These are phyloP conservation scores for Myotis daubentonii DNA, from an alignment of 2,797 vertebrate genomes.

Conservation along the genomic window DNA sequence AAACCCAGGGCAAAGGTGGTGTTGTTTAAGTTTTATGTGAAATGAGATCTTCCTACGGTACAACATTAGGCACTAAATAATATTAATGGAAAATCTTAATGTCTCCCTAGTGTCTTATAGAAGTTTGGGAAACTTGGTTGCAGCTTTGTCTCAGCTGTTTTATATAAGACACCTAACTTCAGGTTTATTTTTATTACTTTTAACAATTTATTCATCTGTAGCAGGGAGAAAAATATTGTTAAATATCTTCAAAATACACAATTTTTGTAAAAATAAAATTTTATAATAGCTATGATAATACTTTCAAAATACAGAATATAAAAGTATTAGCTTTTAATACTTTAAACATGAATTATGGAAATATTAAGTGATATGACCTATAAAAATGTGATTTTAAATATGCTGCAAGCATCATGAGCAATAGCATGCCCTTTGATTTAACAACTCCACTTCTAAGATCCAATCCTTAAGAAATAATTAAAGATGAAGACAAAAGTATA, in stretches of 20 bases:
- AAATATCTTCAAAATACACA: constrained; percentile 3
- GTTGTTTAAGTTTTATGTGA: not conserved
- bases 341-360: not conserved
- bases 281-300: constrained; percentile 2
- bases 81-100: constrained; percentile 1
- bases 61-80: constrained; percentile 3
- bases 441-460: not conserved
- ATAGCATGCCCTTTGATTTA: not conserved
- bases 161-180: constrained; percentile 18
- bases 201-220: constrained; percentile 7
- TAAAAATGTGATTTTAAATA: not conserved
- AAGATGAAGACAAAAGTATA: not conserved
- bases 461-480: not conserved
- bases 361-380: not conserved
- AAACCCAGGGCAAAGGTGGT: not conserved
- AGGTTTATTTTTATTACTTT: constrained; percentile 49
- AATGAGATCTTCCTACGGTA: not conserved
- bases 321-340: not conserved
- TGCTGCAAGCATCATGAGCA: not conserved
- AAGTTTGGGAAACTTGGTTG: not conserved
- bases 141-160: not conserved
- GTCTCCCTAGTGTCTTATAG: not conserved
- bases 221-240: constrained; percentile 37
- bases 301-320: not conserved
- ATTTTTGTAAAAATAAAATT: constrained; percentile 9